These are phyloP conservation scores for Brachionus paranguensis DNA, from an alignment of 1,140 invertebrate genomes.

Conservation along the genomic window DNA sequence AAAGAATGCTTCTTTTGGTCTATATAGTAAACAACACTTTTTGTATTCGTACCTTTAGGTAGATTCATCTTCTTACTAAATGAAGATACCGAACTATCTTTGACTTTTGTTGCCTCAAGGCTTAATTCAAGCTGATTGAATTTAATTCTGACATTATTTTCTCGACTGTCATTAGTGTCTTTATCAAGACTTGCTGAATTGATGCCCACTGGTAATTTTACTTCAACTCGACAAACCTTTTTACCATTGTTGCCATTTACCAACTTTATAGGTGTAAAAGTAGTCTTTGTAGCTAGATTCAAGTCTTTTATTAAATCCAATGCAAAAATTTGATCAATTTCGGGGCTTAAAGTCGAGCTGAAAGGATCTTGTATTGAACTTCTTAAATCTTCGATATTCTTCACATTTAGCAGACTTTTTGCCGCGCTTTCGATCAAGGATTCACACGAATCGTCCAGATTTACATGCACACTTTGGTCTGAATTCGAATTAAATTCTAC, in stretches of 20 bases:
- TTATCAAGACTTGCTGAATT: slow-evolving; percentile 3
- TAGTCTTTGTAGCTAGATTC: not conserved
- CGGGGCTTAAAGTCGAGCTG: not conserved
- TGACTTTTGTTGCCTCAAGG: not conserved
- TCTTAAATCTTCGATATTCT: slow-evolving; percentile 28
- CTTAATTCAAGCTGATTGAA: not conserved
- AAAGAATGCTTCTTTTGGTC: not conserved
- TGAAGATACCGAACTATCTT: not conserved
- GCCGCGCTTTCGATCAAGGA: not conserved
- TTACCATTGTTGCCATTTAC: not conserved
- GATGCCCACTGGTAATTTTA: not conserved
- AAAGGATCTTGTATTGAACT: slow-evolving; percentile 5
- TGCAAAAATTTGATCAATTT: not conserved
- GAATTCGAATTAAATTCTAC: slow-evolving; percentile 5
- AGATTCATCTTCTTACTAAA: slow-evolving; percentile 16
- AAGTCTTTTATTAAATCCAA: slow-evolving; percentile 3
- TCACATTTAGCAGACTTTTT: slow-evolving; percentile 13
- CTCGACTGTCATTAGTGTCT: not conserved
- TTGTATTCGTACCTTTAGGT: slow-evolving; percentile 7
- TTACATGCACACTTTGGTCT: not conserved
- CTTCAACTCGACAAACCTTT: not conserved
- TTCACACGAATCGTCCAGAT: slow-evolving; percentile 22
- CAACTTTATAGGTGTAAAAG: slow-evolving; percentile 6
- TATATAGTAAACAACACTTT: not conserved
- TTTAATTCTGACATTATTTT: not conserved